phyloP scores from a whole-genome alignment of 2,888 invertebrate species.

The Gonocerus acuteangulatus region DNA sequence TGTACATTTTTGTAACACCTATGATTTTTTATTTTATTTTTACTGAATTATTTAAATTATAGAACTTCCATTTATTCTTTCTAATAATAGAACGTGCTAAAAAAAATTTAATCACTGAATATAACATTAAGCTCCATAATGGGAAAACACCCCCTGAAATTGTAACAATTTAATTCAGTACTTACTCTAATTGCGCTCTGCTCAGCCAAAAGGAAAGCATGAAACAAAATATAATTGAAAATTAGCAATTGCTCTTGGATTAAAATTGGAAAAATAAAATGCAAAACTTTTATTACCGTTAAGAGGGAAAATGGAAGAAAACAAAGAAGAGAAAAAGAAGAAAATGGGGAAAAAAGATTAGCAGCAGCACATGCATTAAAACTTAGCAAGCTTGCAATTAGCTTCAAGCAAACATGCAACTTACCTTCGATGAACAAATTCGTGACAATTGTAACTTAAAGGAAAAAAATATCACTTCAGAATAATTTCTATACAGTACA shows the following conservation, averaged over 20 bases:
- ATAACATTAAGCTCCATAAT: too few relatives aligned
- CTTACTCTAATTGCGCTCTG: constrained; percentile 47
- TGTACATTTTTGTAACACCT: too few relatives aligned
- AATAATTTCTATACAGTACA: too few relatives aligned
- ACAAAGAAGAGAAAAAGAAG: constrained; percentile 5
- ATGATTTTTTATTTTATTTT: too few relatives aligned
- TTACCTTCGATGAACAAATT: too few relatives aligned
- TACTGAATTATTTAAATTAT: too few relatives aligned
- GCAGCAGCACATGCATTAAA: neutral
- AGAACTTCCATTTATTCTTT: too few relatives aligned
- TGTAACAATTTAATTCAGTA: constrained; percentile 37
- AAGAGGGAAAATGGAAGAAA: neutral
- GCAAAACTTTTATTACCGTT: neutral
- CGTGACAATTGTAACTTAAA: too few relatives aligned
- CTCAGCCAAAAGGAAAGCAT: constrained; percentile 38
- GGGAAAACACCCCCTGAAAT: too few relatives aligned
- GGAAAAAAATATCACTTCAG: too few relatives aligned
- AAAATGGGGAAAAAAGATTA: neutral
- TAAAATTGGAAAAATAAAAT: neutral
- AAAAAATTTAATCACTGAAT: too few relatives aligned
- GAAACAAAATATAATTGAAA: constrained; percentile 40
- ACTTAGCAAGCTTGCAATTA: neutral
- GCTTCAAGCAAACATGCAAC: neutral
- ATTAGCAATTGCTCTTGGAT: constrained; percentile 17
- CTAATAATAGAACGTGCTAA: too few relatives aligned